A percentile compares a stretch with the other conserved stretches of the same genome.
Evolutionary conservation across 2,797 vertebrate species (phyloP).

Genomic region (Gorsachius magnificus): DNA sequence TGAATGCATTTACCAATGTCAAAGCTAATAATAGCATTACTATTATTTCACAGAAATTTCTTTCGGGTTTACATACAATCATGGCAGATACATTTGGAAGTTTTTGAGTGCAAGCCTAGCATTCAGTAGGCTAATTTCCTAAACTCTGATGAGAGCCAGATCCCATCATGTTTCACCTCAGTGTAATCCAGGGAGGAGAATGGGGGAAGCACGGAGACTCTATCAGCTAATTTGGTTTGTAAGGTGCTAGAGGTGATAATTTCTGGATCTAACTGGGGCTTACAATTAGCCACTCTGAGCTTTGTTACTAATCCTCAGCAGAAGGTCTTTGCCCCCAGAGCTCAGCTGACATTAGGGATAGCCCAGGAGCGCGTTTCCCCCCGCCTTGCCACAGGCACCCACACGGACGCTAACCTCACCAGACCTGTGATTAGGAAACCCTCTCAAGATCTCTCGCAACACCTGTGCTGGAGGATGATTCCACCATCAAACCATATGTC

Average conservation of each 20-base stretch:
- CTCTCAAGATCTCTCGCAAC: background rate
- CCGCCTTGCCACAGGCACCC: background rate
- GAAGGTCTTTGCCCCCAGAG: background rate
- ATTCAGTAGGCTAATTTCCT: background rate
- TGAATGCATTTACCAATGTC: background rate
- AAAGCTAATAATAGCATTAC: background rate
- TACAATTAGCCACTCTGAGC: background rate
- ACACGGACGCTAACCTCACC: rapidly evolving
- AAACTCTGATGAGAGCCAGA: background rate
- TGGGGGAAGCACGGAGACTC: background rate
- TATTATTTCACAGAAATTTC: background rate
- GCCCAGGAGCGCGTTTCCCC: background rate
- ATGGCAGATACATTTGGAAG: background rate
- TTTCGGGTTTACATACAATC: background rate
- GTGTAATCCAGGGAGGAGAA: background rate
- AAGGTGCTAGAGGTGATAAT: background rate
- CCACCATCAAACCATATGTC: background rate
- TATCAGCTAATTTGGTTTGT: background rate
- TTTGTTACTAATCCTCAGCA: background rate
- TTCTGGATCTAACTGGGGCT: background rate
- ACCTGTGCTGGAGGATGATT: background rate
- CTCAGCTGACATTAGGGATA: background rate
- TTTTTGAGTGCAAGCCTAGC: background rate
- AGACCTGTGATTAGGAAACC: background rate
- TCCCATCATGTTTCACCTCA: background rate